Percentiles rank a stretch among this genome's conserved stretches.
Evolutionary conservation across 2,113 vertebrate genomes (phyloP).

Genomic region (Spheniscus mendiculus): DNA sequence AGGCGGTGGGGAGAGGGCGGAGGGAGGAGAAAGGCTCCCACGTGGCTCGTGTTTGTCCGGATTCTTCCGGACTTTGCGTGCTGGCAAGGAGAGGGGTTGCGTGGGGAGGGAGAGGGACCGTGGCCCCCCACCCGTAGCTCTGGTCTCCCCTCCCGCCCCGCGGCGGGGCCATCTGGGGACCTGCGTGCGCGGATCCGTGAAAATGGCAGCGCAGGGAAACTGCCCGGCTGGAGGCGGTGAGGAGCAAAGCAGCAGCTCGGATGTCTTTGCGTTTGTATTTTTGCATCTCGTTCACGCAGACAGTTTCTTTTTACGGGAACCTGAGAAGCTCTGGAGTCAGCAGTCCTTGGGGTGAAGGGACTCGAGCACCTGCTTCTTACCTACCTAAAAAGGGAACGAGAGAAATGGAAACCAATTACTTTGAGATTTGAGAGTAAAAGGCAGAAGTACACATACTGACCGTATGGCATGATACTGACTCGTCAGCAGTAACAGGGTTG

Average conservation of each 20-base stretch:
- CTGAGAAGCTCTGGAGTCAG: background rate
- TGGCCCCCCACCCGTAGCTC: fast-evolving
- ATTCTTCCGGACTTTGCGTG: fast-evolving
- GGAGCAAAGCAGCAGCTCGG: background rate
- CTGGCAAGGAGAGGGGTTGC: background rate
- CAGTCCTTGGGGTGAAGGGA: background rate
- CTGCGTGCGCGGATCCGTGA: fast-evolving
- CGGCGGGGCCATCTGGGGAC: fast-evolving
- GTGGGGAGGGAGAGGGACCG: too few relatives aligned
- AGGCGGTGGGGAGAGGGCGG: background rate
- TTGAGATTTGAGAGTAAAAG: background rate
- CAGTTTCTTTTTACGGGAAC: conserved; percentile 1
- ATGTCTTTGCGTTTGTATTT: background rate
- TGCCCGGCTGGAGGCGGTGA: fast-evolving
- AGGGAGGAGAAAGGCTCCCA: fast-evolving
- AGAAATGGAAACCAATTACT: conserved; percentile 14
- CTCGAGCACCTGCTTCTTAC: conserved; percentile 63
- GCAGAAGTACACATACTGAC: background rate
- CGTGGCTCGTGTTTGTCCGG: fast-evolving
- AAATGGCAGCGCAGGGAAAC: fast-evolving
- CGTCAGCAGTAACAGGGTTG: background rate
- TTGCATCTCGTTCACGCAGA: background rate
- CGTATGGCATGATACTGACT: background rate
- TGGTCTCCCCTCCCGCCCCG: fast-evolving
- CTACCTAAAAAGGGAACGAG: conserved; percentile 67